Evolutionary conservation across 2,113 vertebrate species (phyloP).

Genomic region (Phyllostomus discolor): DNA sequence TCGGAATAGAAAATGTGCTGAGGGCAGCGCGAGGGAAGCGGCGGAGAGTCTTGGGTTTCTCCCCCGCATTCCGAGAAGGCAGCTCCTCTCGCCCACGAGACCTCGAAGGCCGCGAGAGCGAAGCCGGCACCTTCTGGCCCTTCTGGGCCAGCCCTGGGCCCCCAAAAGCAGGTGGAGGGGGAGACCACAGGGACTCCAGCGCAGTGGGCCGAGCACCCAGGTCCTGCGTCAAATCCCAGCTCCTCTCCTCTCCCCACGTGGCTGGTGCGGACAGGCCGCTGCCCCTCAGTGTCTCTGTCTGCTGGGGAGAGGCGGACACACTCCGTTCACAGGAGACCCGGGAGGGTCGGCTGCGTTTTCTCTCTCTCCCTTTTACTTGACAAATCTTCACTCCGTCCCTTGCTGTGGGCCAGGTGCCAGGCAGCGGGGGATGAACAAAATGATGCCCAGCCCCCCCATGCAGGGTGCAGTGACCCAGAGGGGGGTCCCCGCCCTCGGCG

Average conservation of each 20-base stretch:
- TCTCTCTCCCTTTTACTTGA: neutral
- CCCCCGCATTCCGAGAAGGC: neutral
- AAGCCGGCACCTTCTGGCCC: neutral
- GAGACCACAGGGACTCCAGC: neutral
- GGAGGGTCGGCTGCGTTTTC: neutral
- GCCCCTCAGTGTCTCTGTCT: neutral
- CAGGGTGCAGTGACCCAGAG: neutral
- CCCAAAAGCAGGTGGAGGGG: neutral
- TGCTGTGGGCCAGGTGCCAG: neutral
- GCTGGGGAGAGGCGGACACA: neutral
- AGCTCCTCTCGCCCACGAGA: neutral
- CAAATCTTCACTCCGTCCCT: neutral
- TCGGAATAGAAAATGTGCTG: neutral
- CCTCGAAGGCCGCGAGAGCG: neutral
- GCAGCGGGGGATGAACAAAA: neutral
- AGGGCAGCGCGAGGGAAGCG: neutral
- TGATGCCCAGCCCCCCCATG: fast-evolving
- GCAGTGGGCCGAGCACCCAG: too few species aligned
- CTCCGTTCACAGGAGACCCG: neutral
- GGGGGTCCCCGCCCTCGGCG: neutral
- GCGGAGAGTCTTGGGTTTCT: too few species aligned
- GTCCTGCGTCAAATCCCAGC: fast-evolving
- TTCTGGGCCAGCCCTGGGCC: neutral
- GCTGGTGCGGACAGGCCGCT: neutral
- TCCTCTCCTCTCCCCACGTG: neutral